Evolutionary conservation across 2,797 vertebrate species (phyloP).

Genomic region (Sebastiscus albofasciatus): DNA sequence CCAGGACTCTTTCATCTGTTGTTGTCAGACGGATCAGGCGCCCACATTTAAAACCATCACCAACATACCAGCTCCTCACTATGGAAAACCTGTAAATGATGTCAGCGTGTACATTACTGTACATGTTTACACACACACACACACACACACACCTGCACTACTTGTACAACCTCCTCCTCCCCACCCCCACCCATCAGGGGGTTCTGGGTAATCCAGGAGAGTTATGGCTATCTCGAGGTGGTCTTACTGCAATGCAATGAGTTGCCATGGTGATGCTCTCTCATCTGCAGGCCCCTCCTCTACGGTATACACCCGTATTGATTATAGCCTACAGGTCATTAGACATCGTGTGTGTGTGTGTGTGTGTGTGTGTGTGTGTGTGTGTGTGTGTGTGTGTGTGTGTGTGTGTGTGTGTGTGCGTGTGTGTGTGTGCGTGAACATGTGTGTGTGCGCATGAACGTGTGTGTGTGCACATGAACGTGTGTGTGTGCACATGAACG

Average conservation of each 20-base stretch:
- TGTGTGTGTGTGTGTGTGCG: too few species aligned
- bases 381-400: background rate
- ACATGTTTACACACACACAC: background rate
- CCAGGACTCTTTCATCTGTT: background rate
- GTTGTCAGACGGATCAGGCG: background rate
- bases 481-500: background rate
- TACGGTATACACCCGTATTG: conserved; percentile 46
- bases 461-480: too few species aligned
- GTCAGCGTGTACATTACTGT: background rate
- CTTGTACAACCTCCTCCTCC: background rate
- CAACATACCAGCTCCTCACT: conserved; percentile 7
- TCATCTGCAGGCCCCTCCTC: conserved; percentile 43
- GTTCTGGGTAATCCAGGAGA: conserved; percentile 61
- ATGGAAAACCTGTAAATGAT: conserved; percentile 22
- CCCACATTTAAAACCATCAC: background rate
- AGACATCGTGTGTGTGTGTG: background rate
- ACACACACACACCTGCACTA: conserved; percentile 1
- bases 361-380: background rate
- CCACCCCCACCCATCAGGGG: conserved; percentile 14
- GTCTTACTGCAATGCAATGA: conserved; percentile 32
- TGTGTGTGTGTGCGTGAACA: accelerated
- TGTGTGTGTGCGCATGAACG: background rate
- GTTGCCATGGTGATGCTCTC: conserved; percentile 70
- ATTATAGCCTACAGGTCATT: conserved; percentile 54
- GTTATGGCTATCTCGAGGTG: conserved; percentile 41